phyloP scores from a whole-genome alignment of 2,888 invertebrate genomes.

The Graphium colonna region DNA sequence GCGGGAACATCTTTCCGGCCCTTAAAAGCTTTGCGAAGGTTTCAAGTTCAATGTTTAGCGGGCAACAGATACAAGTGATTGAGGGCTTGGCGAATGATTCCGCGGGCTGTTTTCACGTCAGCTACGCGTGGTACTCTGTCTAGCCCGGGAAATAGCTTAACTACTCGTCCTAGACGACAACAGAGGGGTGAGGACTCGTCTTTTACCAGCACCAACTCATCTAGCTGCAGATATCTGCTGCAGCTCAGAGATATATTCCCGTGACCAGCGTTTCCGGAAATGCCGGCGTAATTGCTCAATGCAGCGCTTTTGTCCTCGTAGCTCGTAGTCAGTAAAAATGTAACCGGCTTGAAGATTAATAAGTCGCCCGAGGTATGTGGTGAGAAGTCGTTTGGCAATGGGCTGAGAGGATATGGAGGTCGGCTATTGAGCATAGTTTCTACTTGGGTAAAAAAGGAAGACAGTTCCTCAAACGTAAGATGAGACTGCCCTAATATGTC shows the following conservation, averaged over 20 bases:
- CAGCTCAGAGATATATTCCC: constrained; percentile 25
- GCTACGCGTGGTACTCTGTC: constrained; percentile 22
- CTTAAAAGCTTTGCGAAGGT: too few relatives aligned
- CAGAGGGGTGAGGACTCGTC: background rate
- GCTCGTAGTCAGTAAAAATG: too few relatives aligned
- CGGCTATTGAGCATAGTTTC: constrained; percentile 6
- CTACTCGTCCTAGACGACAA: constrained; percentile 24
- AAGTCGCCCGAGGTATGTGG: too few relatives aligned
- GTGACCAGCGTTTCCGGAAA: constrained; percentile 26
- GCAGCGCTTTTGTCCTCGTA: too few relatives aligned
- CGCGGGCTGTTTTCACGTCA: constrained; percentile 15
- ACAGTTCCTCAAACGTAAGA: too few relatives aligned
- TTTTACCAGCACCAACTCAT: too few relatives aligned
- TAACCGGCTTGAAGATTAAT: too few relatives aligned
- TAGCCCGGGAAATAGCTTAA: constrained; percentile 13
- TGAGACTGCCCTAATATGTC: too few relatives aligned
- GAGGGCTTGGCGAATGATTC: constrained; percentile 14
- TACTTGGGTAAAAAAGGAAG: constrained; percentile 2
- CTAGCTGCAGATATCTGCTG: constrained; percentile 6
- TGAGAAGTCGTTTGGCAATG: too few relatives aligned
- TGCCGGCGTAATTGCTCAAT: constrained; percentile 7
- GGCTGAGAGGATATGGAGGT: too few relatives aligned
- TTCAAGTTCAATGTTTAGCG: too few relatives aligned
- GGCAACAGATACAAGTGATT: constrained; percentile 13
- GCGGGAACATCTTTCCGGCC: too few relatives aligned